Conservation (phyloP, 2,888 invertebrate genomes). For the Melanophora roralis region DNA sequence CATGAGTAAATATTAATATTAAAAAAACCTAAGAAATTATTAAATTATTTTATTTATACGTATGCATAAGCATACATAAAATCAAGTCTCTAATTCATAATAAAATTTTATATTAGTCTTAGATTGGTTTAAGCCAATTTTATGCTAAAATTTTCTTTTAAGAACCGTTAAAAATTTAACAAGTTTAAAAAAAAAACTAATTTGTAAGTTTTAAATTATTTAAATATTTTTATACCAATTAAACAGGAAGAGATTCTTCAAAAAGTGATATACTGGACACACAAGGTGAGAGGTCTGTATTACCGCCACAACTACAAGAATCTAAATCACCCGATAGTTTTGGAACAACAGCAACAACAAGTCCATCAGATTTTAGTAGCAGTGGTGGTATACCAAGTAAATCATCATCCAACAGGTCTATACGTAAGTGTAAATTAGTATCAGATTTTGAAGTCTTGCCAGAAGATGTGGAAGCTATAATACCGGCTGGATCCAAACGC, state of each 20-base stretch:
- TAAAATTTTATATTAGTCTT: too few species aligned
- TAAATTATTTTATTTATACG: too few species aligned
- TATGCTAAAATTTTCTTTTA: too few species aligned
- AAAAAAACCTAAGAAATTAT: not conserved
- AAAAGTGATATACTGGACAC: slow-evolving; percentile 70
- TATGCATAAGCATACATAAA: too few species aligned
- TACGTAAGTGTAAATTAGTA: slow-evolving; percentile 69
- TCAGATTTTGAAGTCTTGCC: slow-evolving; percentile 76
- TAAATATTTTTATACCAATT: not conserved
- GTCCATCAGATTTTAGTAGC: slow-evolving; percentile 13
- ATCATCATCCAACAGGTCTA: slow-evolving; percentile 70
- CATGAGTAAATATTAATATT: slow-evolving; percentile 56
- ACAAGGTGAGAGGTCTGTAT: slow-evolving; percentile 23
- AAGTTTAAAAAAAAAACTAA: too few species aligned
- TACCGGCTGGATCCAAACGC: slow-evolving; percentile 68
- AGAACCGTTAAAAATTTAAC: too few species aligned
- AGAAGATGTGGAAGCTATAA: slow-evolving; percentile 74
- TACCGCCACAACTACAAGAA: slow-evolving; percentile 58
- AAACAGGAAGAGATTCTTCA: slow-evolving; percentile 74
- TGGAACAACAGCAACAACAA: not conserved
- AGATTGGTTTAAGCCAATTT: too few species aligned
- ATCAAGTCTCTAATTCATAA: too few species aligned
- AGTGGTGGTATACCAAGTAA: slow-evolving; percentile 61
- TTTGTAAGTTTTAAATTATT: too few species aligned
- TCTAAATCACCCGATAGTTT: slow-evolving; percentile 61